Conservation (phyloP, 1,140 invertebrate species). For the Orussus abietinus region DNA sequence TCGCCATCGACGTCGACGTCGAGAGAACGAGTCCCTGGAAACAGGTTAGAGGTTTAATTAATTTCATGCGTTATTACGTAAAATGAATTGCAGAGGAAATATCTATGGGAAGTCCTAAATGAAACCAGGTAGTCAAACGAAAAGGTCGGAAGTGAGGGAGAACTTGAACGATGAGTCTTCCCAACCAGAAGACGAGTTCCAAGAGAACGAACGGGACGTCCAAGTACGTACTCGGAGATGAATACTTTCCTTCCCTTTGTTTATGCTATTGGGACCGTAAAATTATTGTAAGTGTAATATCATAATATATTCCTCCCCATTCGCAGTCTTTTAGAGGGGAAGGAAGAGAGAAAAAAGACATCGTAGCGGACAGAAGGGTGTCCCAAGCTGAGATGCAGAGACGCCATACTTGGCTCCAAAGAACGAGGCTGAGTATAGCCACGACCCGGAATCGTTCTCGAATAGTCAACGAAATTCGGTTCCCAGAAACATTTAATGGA, state of each 20-base stretch:
- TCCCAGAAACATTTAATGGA: constrained; percentile 26
- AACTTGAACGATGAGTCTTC: background rate
- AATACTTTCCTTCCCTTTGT: background rate
- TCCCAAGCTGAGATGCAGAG: constrained; percentile 20
- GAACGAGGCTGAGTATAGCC: constrained; percentile 13
- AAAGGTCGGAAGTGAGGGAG: background rate
- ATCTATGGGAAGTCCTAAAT: background rate
- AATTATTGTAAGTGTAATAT: background rate
- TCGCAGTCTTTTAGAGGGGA: background rate
- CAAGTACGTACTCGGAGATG: background rate
- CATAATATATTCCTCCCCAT: background rate
- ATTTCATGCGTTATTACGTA: no score
- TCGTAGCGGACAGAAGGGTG: constrained; percentile 18
- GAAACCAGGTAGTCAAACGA: background rate
- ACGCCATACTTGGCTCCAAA: constrained; percentile 23
- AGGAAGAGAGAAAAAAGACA: background rate
- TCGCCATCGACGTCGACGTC: background rate
- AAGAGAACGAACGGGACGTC: no score
- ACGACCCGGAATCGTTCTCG: constrained; percentile 15
- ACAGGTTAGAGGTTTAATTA: background rate
- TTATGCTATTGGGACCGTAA: background rate
- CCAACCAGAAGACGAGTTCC: no score
- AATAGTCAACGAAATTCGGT: constrained; percentile 20
- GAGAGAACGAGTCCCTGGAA: background rate
- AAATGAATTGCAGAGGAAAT: no score